These are phyloP conservation scores for Drosophila austrosaltans DNA, from an alignment of 2,888 invertebrate genomes.

Conservation along the genomic window DNA sequence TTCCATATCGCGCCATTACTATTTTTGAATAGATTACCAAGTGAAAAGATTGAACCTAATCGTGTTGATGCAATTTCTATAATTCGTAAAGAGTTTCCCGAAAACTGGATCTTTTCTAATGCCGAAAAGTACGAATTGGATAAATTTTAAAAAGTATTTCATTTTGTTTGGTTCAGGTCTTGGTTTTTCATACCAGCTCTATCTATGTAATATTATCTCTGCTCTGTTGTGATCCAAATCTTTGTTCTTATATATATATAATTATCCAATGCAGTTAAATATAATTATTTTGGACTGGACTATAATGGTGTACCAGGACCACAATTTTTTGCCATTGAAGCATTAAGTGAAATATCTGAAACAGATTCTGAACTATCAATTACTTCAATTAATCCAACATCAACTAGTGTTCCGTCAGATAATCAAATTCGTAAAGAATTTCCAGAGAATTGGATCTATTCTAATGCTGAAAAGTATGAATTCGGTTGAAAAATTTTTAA, in stretches of 20 bases:
- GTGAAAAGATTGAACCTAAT: neutral
- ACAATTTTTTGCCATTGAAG: too few species aligned
- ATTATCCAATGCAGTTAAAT: too few species aligned
- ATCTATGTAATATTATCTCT: neutral
- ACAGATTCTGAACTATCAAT: too few species aligned
- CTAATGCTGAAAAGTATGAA: constrained; percentile 34
- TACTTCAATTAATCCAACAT: neutral
- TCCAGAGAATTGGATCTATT: constrained; percentile 58
- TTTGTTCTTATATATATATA: neutral
- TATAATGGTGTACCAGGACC: too few species aligned
- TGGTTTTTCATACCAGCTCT: neutral
- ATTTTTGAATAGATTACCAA: neutral
- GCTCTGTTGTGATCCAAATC: neutral
- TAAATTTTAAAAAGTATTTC: neutral
- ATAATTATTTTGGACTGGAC: too few species aligned
- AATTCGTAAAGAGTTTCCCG: constrained; percentile 40
- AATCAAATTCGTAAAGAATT: constrained; percentile 35
- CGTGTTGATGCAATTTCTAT: neutral
- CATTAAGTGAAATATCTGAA: too few species aligned
- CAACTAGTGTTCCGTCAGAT: neutral
- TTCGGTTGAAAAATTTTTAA: neutral
- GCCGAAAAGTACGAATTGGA: neutral
- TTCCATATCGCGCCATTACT: neutral
- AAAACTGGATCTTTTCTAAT: constrained; percentile 16
- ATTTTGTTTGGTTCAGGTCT: neutral